These are phyloP conservation scores for Mimumesa dahlbomi DNA, from an alignment of 2,888 invertebrate species.

Conservation along the genomic window DNA sequence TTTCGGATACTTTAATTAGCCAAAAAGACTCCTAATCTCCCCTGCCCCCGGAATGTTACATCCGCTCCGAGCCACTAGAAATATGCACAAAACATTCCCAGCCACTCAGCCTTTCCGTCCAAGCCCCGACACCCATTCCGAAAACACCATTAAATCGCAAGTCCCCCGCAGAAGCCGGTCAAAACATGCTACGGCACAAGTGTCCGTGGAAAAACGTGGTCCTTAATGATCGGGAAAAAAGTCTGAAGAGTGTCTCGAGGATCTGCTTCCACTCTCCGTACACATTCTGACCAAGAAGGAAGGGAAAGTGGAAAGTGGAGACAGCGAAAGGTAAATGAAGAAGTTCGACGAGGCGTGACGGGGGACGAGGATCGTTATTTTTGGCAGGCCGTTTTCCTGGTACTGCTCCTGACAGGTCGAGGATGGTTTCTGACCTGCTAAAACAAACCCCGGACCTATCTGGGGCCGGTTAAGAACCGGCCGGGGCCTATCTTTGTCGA, in stretches of 20 bases:
- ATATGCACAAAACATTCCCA: background rate
- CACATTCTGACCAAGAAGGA: slow-evolving; percentile 2
- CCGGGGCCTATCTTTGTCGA: slow-evolving; percentile 51
- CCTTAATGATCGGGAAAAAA: slow-evolving; percentile 30
- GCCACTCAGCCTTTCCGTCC: background rate
- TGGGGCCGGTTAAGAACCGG: slow-evolving; percentile 43
- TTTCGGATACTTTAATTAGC: no score
- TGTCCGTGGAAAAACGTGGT: background rate
- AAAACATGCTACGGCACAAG: background rate
- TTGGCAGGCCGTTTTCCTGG: slow-evolving; percentile 36
- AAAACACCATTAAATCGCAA: background rate
- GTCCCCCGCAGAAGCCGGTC: background rate
- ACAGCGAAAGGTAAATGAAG: background rate
- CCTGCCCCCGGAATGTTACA: no score
- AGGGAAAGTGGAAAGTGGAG: slow-evolving; percentile 4
- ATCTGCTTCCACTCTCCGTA: slow-evolving; percentile 14
- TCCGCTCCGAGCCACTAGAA: background rate
- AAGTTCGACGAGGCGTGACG: slow-evolving; percentile 26
- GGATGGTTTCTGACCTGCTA: slow-evolving; percentile 71
- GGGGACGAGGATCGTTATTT: slow-evolving; percentile 54
- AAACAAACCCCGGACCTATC: slow-evolving; percentile 68
- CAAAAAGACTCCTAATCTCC: no score
- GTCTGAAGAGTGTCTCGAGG: slow-evolving; percentile 16
- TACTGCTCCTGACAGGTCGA: slow-evolving; percentile 27
- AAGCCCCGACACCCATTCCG: background rate